phyloP scores from a whole-genome alignment of 2,888 invertebrate species.

The Cephus spinipes region DNA sequence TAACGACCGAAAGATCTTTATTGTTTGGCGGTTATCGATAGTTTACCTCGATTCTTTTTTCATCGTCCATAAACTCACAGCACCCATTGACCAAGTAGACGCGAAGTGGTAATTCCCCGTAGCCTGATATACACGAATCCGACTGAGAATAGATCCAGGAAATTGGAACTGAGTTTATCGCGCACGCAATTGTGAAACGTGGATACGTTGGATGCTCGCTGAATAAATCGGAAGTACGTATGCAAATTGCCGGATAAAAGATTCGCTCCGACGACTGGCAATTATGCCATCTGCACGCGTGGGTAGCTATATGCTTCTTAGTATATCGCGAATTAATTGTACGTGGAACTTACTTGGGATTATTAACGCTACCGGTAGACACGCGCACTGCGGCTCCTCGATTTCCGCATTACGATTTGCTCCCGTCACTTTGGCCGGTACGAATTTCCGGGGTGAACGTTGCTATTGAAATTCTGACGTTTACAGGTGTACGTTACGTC shows the following conservation, averaged over 20 bases:
- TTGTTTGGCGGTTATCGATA: constrained; percentile 4
- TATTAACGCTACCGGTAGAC: background rate
- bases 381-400: background rate
- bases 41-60: constrained; percentile 16
- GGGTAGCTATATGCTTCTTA: background rate
- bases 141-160: background rate
- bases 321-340: background rate
- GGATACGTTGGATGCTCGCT: background rate
- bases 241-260: background rate
- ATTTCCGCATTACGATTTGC: background rate
- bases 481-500: background rate
- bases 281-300: background rate
- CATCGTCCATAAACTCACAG: constrained; percentile 20
- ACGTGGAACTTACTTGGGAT: background rate
- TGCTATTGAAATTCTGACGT: background rate
- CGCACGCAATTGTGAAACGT: background rate
- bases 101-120: background rate
- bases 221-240: background rate
- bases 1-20: constrained; percentile 7
- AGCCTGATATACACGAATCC: background rate
- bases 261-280: background rate
- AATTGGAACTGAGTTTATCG: background rate
- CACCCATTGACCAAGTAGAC: background rate
- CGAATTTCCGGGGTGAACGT: background rate
- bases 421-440: background rate